Base-by-base conservation (phyloP, 2,888 invertebrate species). In the Euphydryas editha region DNA sequence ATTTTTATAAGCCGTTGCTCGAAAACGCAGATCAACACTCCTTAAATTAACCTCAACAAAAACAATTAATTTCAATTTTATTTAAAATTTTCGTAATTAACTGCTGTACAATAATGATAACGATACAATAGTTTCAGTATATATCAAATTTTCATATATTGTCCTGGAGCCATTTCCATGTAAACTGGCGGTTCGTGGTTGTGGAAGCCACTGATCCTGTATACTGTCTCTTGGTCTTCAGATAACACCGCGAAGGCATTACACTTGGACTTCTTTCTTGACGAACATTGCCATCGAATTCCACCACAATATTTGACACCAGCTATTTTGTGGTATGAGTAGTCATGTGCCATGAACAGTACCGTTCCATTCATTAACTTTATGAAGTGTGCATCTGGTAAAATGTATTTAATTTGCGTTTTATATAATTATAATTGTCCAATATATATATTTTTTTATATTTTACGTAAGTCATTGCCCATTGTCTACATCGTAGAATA, bases 261-360 rank as follows among this genome's bases (percentile, higher is more conserved):
- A 44, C 74, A 75, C 49, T 68, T 76, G 17, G 69, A 68, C 49
- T 74, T 76, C 20, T 65, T 73, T 30, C 74, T 73, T 1, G 74
- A 73, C 0, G 78, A 78, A 58, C 79, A 80, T 36, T 73, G 73
- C 78, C 78, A 79, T 49, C 78, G 70, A 30, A 74, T 73, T 0
- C 75, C 73, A 7, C 71, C 73, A 17, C 70, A 55, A 30, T 70
- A 69, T 15, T 69, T 68, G 1, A 72, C 67, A 2, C 74, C 73
- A 8, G 69, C 65, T 8, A 69, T 66, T 65, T 77, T 78, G 59
- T 78, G 76, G 42, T 76, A 79, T 2, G 76, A 77, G 60, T 73
- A 79, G 2, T 73, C 71, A 21, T 75, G 64, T 0, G 76, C 66
- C 70, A 77, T 73, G 4, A 79, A 66, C 11, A 79, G 69, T 15